These are phyloP conservation scores for Acholoe squamosa DNA, from an alignment of 2,888 invertebrate species.

Conservation along the genomic window DNA sequence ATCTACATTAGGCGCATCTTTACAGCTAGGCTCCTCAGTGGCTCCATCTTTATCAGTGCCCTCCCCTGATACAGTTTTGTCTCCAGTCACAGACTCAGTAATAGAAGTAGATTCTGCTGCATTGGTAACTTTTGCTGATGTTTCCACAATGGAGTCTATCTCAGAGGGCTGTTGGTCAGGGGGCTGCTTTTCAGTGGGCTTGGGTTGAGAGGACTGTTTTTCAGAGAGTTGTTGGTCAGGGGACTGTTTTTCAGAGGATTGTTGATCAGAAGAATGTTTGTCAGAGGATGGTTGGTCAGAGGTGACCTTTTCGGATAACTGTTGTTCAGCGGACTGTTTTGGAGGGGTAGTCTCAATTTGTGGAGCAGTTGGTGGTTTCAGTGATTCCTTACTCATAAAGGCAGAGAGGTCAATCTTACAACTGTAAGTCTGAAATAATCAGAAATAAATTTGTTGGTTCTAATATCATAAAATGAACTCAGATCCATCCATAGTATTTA, in stretches of 20 bases:
- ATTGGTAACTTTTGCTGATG: no score
- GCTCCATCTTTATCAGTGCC: not conserved
- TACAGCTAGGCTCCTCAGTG: not conserved
- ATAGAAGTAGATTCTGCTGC: no score
- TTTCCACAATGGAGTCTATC: no score
- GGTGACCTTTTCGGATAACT: not conserved
- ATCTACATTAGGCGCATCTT: not conserved
- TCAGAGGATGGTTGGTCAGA: conserved; percentile 1
- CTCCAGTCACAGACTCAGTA: no score
- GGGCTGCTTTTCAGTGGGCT: no score
- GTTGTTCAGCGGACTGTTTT: not conserved
- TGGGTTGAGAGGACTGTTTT: no score
- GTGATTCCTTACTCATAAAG: not conserved
- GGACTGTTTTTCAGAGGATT: not conserved
- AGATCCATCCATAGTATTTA: not conserved
- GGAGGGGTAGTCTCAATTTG: not conserved
- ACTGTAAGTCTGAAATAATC: conserved; percentile 61
- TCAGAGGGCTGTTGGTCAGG: no score
- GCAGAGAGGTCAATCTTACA: conserved; percentile 64
- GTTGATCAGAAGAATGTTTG: not conserved
- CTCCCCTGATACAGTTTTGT: no score
- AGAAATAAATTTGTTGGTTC: no score
- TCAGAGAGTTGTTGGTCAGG: not conserved
- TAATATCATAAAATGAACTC: not conserved
- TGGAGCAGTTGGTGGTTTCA: not conserved